Evolutionary conservation across 2,888 invertebrate species (phyloP), one percentile per base, ranked within the genome.

Genomic region (Dione vanillae): DNA sequence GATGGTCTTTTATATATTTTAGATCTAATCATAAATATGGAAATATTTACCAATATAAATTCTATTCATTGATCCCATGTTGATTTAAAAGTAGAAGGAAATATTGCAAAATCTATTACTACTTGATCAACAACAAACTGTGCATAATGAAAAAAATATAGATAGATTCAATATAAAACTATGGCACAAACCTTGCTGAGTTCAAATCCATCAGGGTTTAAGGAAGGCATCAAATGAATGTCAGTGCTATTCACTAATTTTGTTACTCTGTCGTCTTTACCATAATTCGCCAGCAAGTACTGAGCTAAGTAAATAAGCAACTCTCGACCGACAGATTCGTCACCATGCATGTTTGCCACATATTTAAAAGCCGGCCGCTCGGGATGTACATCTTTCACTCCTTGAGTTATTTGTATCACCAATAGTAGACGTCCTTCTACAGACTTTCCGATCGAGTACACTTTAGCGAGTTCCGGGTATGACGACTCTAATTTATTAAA

Each of bases 151-250:
- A 27, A 27, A 27, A 5, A 27, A 27, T 27, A 12, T 12, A 45
- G 5, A n/a, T 8, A 47, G 9, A 47, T 45, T 47, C 10, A 47
- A 43, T 61, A 27, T 41, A 61, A 45, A n/a, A 20, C n/a, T n/a
- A 20, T 43, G 19, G 14, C 7, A 67, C 67, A 12, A 35, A 68
- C 97, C 94, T 94, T 83, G 65, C 98, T 97, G 69, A 94, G 94
- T 85, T 97, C 97, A 93, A 96, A 99, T 16, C 99, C 99, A 94
- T 99, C 95, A 45, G 99, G 99, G 93, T 99, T 99, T 95, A 99
- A 96, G 0, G 98, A 97, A 0, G 99, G 99, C 97, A 99, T 97
- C 80, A 99, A 92, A 88, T 96, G 98, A 75, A 99, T 98, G 83
- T 99, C 97, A 0, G 98, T 99, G 6, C 90, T 94, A 82, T 99